These are phyloP conservation scores for Parnassius apollo DNA, from an alignment of 2,888 invertebrate species.

Conservation along the genomic window DNA sequence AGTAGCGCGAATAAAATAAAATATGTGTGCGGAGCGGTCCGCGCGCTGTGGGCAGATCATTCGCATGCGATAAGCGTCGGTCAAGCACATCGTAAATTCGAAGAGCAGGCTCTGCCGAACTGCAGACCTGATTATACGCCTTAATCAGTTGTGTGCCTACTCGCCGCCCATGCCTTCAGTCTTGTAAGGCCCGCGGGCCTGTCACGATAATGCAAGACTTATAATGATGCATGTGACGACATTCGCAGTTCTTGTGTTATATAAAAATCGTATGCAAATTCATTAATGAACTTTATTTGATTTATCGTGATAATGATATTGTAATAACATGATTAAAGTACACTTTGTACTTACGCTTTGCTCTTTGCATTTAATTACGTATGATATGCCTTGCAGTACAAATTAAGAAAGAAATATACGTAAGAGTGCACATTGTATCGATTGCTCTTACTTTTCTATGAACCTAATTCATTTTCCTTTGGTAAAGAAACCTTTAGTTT, in stretches of 20 bases:
- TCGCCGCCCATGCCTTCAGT: conserved; percentile 37
- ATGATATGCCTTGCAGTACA: too few species aligned
- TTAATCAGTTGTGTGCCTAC: conserved; percentile 72
- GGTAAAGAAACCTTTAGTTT: too few species aligned
- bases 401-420: too few species aligned
- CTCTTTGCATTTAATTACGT: too few species aligned
- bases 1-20: conserved; percentile 82
- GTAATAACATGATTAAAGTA: too few species aligned
- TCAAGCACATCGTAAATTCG: conserved; percentile 81
- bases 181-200: conserved; percentile 17
- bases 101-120: conserved; percentile 77
- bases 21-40: conserved; percentile 74
- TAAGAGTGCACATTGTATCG: too few species aligned
- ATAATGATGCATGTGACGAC: conserved; percentile 26
- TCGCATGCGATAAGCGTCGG: conserved; percentile 80
- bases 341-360: too few species aligned
- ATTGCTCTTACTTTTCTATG: too few species aligned
- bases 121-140: conserved; percentile 77
- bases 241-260: conserved; percentile 3
- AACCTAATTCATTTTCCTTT: too few species aligned
- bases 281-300: too few species aligned
- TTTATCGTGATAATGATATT: too few species aligned
- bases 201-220: conserved; percentile 25
- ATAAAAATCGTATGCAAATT: too few species aligned
- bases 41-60: conserved; percentile 79